Evolutionary conservation across 92 coral and sea anemone species (phyloP).

Genomic region (Zoanthus sociatus): DNA sequence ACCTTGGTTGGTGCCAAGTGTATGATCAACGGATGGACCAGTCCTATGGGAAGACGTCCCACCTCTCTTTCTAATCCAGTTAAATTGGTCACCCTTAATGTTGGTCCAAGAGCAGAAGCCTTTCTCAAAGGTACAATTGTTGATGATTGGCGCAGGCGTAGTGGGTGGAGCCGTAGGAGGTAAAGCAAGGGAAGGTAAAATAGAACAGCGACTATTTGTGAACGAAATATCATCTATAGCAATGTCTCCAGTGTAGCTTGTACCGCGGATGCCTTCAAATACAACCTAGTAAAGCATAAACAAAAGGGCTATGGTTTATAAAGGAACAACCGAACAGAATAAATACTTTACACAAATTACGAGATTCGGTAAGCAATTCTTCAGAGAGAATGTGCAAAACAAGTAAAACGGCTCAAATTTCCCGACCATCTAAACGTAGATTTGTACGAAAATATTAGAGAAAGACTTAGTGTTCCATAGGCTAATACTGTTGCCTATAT

Average conservation of each 20-base stretch:
- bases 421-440: too few relatives aligned
- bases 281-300: constrained; percentile 69
- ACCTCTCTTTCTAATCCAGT: constrained; percentile 93
- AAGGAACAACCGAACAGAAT: background rate
- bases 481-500: too few relatives aligned
- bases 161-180: constrained; percentile 98
- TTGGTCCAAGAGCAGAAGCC: constrained; percentile 94
- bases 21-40: constrained; percentile 93
- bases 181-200: constrained; percentile 81
- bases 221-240: constrained; percentile 91
- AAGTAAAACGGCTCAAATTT: too few relatives aligned
- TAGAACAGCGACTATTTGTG: constrained; percentile 73
- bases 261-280: constrained; percentile 91
- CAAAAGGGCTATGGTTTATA: background rate
- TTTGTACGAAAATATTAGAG: too few relatives aligned
- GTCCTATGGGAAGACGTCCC: constrained; percentile 79
- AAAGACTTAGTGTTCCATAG: too few relatives aligned
- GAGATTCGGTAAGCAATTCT: too few relatives aligned
- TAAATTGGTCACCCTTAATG: constrained; percentile 86
- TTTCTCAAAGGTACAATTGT: constrained; percentile 94
- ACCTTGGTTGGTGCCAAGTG: constrained; percentile 82
- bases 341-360: too few relatives aligned
- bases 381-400: too few relatives aligned
- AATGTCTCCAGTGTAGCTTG: constrained; percentile 88
- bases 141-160: constrained; percentile 86